Evolutionary conservation across 37 sponge, comb jelly and placozoan species (phyloP).

Genomic region (Haliclona indistincta): DNA sequence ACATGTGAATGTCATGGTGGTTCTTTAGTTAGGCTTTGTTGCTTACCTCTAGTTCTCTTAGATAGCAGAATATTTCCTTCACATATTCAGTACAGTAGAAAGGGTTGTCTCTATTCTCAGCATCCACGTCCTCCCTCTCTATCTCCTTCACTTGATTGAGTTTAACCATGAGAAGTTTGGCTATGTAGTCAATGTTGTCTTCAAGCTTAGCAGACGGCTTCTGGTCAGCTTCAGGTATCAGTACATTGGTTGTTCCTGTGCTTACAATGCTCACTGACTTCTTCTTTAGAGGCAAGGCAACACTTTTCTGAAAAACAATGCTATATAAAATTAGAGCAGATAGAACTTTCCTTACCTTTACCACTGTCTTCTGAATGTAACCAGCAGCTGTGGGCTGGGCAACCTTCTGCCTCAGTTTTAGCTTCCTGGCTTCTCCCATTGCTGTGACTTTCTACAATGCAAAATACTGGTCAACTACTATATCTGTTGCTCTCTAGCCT

Average conservation of each 20-base stretch:
- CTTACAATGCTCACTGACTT: not conserved
- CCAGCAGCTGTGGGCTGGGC: no score
- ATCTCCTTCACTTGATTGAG: not conserved
- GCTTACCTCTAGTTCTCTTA: conserved; percentile 53
- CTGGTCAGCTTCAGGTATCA: no score
- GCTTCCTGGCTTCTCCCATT: no score
- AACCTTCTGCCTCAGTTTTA: no score
- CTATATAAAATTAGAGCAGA: no score
- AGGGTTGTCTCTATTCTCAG: conserved; percentile 70
- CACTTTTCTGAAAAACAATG: not conserved
- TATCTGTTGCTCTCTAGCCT: no score
- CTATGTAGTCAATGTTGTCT: not conserved
- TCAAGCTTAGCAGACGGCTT: no score
- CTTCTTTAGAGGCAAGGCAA: not conserved
- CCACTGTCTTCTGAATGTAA: no score
- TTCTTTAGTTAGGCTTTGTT: not conserved
- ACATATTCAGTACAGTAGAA: conserved; percentile 75
- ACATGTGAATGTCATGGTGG: not conserved
- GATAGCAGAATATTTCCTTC: conserved; percentile 70
- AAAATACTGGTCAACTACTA: no score
- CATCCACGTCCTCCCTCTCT: conserved; percentile 54
- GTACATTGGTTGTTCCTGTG: not conserved
- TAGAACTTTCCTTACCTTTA: no score
- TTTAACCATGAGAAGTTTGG: not conserved
- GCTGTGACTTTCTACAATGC: no score